Conservation (phyloP, 2,797 vertebrate genomes). For the Diceros bicornis region DNA sequence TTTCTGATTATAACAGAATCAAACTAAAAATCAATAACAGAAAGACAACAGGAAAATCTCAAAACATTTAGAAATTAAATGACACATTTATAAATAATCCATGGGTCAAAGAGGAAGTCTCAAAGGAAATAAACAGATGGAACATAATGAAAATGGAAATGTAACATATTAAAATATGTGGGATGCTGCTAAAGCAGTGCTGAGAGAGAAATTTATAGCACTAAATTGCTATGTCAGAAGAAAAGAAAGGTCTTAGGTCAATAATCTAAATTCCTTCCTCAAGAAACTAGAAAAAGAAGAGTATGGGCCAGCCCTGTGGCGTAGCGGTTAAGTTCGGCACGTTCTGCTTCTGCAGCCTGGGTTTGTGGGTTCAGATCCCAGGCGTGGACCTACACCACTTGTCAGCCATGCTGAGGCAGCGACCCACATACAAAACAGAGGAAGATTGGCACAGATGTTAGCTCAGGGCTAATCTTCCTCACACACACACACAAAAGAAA, state of each 20-base stretch:
- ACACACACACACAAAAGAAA: not conserved
- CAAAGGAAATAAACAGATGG: not conserved
- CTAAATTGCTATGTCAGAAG: not conserved
- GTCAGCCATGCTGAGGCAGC: too few species aligned
- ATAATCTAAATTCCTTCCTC: not conserved
- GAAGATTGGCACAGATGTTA: too few species aligned
- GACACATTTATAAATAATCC: not conserved
- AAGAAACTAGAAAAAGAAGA: not conserved
- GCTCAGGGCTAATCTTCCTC: too few species aligned
- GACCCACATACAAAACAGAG: too few species aligned
- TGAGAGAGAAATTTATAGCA: not conserved
- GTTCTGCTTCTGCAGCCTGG: too few species aligned
- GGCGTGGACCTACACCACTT: too few species aligned
- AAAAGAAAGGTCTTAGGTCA: not conserved
- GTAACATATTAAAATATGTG: not conserved
- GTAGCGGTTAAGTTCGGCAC: too few species aligned
- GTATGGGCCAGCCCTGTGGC: too few species aligned
- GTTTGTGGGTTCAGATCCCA: too few species aligned
- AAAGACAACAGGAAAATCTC: not conserved
- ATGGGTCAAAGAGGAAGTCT: not conserved
- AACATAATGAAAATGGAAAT: slow-evolving; percentile 38
- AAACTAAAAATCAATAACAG: not conserved
- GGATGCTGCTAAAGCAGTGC: not conserved
- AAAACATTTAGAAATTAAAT: slow-evolving; percentile 17
- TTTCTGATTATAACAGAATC: not conserved